Base-by-base conservation (phyloP, 30 jellyfish, hydroid and myxozoan genomes). In the Clytia hemisphaerica region DNA sequence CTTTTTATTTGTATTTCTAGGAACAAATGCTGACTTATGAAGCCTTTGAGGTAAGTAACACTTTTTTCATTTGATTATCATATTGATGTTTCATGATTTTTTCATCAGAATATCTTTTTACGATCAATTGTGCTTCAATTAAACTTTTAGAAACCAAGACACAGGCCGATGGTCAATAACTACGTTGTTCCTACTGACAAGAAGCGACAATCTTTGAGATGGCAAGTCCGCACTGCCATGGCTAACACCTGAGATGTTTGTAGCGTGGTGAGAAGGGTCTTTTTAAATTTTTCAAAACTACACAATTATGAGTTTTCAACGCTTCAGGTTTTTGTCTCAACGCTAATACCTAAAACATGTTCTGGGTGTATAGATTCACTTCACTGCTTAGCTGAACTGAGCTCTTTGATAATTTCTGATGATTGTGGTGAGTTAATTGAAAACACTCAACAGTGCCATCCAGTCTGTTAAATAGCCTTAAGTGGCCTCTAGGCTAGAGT, bases 211-310 rank as follows among this genome's bases (percentile, higher is more conserved):
- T 76, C 96, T 10, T 70, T 86, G 27, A 73, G 96, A 6, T 86
- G 96, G 96, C 81, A 86, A 64, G 94, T 86, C 16, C 79, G 96
- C 34, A 49, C 93, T 37, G 96, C 96, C 6, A 58, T 86, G 50
- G 94, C 96, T 19, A 58, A 63, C 53, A 67, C 58, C 4, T 78
- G 47, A 68, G n/a, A n/a, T n/a, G n/a, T n/a, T n/a, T n/a, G n/a
- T n/a, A n/a, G n/a, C n/a, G n/a, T n/a, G n/a, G n/a, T n/a, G n/a
- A n/a, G n/a, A n/a, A n/a, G n/a, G n/a, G n/a, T n/a, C n/a, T n/a
- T n/a, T n/a, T n/a, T n/a, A n/a, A n/a, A n/a, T n/a, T n/a, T n/a
- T n/a, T n/a, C n/a, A n/a, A n/a, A n/a, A n/a, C n/a, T n/a, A n/a
- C n/a, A n/a, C n/a, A n/a, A n/a, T n/a, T n/a, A n/a, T n/a, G n/a